A percentile compares a stretch with the other conserved stretches of the same genome.
Evolutionary conservation across 35 echinoderm and acorn worm species (phyloP).

Genomic region (Acanthaster planci): DNA sequence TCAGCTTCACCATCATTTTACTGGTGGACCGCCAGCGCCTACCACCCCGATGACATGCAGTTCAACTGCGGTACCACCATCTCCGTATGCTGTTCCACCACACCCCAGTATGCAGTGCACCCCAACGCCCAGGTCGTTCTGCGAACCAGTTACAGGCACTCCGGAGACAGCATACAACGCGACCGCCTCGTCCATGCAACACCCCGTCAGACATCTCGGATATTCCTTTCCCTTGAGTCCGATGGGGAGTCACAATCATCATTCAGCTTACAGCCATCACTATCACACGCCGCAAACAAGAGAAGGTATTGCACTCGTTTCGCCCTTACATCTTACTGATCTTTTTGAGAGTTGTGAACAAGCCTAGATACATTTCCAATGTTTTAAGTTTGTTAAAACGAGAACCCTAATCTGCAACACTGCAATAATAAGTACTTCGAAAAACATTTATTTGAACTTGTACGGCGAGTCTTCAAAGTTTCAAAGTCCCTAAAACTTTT

Average conservation of each 20-base stretch:
- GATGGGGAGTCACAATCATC: neutral
- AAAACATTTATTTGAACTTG: no score
- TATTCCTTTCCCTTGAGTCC: slow-evolving; percentile 24
- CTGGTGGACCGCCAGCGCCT: neutral
- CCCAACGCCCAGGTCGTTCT: slow-evolving; percentile 8
- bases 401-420: no score
- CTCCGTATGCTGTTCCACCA: neutral
- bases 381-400: no score
- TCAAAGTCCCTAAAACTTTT: no score
- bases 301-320: slow-evolving; percentile 4
- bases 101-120: slow-evolving; percentile 7
- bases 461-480: no score
- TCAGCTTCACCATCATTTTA: slow-evolving; percentile 23
- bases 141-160: neutral
- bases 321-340: neutral
- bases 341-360: neutral
- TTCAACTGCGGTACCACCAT: slow-evolving; percentile 12
- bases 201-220: neutral
- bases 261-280: neutral
- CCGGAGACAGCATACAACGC: neutral
- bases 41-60: slow-evolving; percentile 7
- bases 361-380: no score
- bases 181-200: slow-evolving; percentile 21
- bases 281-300: neutral
- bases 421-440: no score